Conservation (phyloP, 2,797 vertebrate genomes). For the Dendrocincla fuliginosa region DNA sequence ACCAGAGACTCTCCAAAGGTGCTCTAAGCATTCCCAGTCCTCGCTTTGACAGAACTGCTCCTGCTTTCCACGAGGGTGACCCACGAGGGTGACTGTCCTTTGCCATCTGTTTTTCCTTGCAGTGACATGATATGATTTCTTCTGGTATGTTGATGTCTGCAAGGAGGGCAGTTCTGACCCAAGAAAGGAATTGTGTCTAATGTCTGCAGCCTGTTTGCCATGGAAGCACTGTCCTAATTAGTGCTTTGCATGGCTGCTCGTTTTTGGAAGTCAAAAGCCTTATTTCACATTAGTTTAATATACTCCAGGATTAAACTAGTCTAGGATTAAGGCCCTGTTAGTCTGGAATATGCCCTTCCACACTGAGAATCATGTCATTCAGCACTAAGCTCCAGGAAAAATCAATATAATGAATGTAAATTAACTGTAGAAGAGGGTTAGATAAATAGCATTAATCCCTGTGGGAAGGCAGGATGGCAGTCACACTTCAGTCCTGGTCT, state of each 20-base stretch:
- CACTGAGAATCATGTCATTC: not conserved
- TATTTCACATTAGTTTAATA: constrained; percentile 6
- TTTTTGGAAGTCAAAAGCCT: not conserved
- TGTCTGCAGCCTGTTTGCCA: not conserved
- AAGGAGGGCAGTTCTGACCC: not conserved
- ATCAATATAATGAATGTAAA: constrained; percentile 7
- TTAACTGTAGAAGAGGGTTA: not conserved
- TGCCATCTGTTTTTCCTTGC: not conserved
- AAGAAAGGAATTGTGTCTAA: not conserved
- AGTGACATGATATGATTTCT: not conserved
- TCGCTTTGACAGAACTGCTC: not conserved
- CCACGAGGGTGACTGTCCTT: not conserved
- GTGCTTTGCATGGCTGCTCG: not conserved
- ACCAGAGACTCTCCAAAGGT: not conserved
- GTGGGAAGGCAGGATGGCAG: not conserved
- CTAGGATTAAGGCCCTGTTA: not conserved
- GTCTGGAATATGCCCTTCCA: not conserved
- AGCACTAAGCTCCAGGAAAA: not conserved
- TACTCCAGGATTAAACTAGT: not conserved
- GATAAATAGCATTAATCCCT: not conserved
- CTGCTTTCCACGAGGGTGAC: not conserved
- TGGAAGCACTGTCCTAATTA: not conserved
- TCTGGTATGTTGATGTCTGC: not conserved
- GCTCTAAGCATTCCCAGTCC: not conserved
- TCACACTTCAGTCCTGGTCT: not conserved